Conservation (phyloP, 2,113 vertebrate genomes). For the Peromyscus californicus region DNA sequence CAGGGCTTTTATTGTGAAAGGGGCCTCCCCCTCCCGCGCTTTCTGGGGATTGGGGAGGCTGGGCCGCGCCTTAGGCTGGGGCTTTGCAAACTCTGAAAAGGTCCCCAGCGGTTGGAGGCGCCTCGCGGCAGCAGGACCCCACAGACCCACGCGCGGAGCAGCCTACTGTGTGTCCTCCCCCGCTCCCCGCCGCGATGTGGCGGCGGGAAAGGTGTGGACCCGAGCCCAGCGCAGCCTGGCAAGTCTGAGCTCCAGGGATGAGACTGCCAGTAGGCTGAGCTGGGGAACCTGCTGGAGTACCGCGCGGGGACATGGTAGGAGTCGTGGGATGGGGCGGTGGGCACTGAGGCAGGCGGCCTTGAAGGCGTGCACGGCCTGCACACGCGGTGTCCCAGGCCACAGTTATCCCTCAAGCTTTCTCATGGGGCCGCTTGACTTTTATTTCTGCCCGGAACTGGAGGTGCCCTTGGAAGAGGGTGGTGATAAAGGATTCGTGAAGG, state of each 20-base stretch:
- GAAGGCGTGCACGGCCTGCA: fast-evolving
- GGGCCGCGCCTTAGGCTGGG: neutral
- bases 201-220: neutral
- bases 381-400: neutral
- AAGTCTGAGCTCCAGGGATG: neutral
- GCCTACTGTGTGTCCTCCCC: neutral
- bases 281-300: neutral
- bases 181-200: neutral
- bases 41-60: constrained; percentile 50
- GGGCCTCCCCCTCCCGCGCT: constrained; percentile 59
- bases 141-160: neutral
- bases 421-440: neutral
- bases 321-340: neutral
- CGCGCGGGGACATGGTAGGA: constrained; percentile 1
- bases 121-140: neutral
- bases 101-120: neutral
- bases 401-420: neutral
- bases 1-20: constrained; percentile 83
- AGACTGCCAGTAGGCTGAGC: neutral
- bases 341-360: neutral
- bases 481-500: neutral
- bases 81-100: constrained; percentile 37
- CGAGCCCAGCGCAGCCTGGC: neutral
- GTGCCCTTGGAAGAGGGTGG: neutral
- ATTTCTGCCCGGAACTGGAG: neutral